A percentile compares a stretch with the other conserved stretches of the same genome.
phyloP scores from a whole-genome alignment of 2,888 invertebrate species.

The Octonoba sinensis region DNA sequence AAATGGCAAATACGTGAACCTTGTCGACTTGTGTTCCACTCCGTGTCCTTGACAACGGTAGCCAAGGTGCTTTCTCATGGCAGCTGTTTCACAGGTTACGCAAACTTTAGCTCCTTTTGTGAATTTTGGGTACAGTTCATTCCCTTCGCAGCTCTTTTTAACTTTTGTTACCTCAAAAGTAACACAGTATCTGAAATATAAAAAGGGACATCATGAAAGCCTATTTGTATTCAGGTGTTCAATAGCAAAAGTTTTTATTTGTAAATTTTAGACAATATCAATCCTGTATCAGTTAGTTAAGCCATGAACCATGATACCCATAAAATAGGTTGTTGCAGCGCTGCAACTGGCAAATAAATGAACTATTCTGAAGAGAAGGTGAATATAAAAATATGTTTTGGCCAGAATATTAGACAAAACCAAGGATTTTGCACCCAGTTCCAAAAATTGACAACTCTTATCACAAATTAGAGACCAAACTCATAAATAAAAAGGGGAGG shows the following conservation, averaged over 20 bases:
- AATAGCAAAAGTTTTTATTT: not conserved
- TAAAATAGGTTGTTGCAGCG: too few species aligned
- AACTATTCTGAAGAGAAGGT: too few species aligned
- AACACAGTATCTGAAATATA: constrained; percentile 84
- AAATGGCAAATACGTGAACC: constrained; percentile 87
- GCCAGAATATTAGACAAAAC: too few species aligned
- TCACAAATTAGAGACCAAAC: too few species aligned
- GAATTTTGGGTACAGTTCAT: constrained; percentile 80
- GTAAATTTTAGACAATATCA: not conserved
- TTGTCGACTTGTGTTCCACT: constrained; percentile 80
- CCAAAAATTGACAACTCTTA: too few species aligned
- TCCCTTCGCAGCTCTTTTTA: constrained; percentile 80
- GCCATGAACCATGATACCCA: too few species aligned
- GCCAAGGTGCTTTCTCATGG: constrained; percentile 80
- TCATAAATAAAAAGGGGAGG: too few species aligned
- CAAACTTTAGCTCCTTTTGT: constrained; percentile 85
- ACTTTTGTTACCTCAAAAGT: constrained; percentile 86
- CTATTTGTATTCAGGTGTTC: not conserved
- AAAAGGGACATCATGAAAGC: not conserved
- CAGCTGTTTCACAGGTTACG: constrained; percentile 86
- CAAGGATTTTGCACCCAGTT: too few species aligned
- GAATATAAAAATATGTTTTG: too few species aligned
- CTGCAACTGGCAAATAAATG: too few species aligned
- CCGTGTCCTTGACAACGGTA: constrained; percentile 90
- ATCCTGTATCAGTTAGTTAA: too few species aligned